Evolutionary conservation across 2,797 vertebrate genomes (phyloP), one percentile per base, ranked within the genome.

Genomic region (Serranus cabrilla): DNA sequence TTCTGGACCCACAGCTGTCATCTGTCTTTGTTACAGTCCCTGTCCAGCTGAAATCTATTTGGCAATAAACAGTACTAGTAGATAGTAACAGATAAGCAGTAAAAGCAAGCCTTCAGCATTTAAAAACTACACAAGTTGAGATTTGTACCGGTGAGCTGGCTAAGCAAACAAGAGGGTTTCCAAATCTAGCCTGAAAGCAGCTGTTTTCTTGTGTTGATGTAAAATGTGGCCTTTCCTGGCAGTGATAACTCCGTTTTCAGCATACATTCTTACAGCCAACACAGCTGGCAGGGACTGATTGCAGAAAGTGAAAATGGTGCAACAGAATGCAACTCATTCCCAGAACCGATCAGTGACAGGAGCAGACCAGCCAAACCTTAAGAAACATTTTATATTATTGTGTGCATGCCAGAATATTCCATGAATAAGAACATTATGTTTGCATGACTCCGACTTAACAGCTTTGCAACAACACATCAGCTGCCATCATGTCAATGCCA

Each of bases 381-480:
- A 14, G 9, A 66, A 57, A 50, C 6, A 12, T 69, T 14, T 50
- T 14, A 20, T 31, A 56, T 57, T 27, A 17, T 23, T 43, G 2
- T 57, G 17, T 57, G 14, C 12, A 5, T 63, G 45, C 23, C 31
- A 67, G 54, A 74, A 50, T 55, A 20, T 52, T 55, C 57, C 1
- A 11, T 34, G 11, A 25, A 37, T 58, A 57, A 69, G 14, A 18
- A 46, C 20, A 14, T 42, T 16, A 9, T 67, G 21, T 54, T 34
- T 45, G 34, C 11, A 13, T 76, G 39, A 65, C 18, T 66, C 23
- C 10, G 23, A 25, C 42, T 52, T 57, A 17, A 51, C 25, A 59
- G 57, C 78, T 73, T 71, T 18, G 2, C 42, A 71, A 51, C 50
- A 64, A 16, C 71, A 4, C 46, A 74, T 25, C 50, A 70, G 27